Conservation (phyloP, 2,113 vertebrate genomes). For the Lagopus leucura region DNA sequence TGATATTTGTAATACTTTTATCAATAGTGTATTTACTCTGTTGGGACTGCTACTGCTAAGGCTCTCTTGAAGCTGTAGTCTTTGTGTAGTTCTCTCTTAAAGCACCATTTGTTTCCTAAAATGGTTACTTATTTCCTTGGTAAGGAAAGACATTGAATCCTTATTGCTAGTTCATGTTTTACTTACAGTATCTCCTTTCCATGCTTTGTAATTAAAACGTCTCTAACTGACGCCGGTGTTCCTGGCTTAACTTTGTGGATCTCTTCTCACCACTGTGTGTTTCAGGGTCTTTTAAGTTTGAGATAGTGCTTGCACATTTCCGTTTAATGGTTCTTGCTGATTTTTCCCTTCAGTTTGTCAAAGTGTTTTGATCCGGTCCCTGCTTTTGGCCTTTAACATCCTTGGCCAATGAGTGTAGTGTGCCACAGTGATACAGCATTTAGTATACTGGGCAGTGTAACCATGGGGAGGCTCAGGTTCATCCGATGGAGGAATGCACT, state of each 20-base stretch:
- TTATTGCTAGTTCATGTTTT: not conserved
- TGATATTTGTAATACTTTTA: constrained; percentile 62
- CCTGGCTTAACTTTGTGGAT: not conserved
- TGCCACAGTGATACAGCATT: not conserved
- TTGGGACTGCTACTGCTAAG: constrained; percentile 29
- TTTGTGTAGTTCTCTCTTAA: not conserved
- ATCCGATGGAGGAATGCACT: not conserved
- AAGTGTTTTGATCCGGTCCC: not conserved
- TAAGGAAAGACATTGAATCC: not conserved
- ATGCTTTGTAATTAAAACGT: not conserved
- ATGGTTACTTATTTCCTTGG: constrained; percentile 19
- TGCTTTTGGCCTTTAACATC: not conserved
- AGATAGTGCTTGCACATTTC: not conserved
- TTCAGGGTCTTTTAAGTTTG: not conserved
- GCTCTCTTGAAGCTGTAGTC: not conserved
- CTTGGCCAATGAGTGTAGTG: accelerated
- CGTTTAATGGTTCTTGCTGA: not conserved
- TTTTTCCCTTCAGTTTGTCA: not conserved
- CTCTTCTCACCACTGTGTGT: accelerated
- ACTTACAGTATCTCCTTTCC: not conserved
- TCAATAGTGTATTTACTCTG: constrained; percentile 29
- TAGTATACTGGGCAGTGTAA: not conserved
- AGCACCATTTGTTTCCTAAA: not conserved
- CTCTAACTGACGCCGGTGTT: not conserved
- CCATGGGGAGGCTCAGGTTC: not conserved